Conservation (phyloP, 2,797 vertebrate genomes). For the Setipinna tenuifilis region DNA sequence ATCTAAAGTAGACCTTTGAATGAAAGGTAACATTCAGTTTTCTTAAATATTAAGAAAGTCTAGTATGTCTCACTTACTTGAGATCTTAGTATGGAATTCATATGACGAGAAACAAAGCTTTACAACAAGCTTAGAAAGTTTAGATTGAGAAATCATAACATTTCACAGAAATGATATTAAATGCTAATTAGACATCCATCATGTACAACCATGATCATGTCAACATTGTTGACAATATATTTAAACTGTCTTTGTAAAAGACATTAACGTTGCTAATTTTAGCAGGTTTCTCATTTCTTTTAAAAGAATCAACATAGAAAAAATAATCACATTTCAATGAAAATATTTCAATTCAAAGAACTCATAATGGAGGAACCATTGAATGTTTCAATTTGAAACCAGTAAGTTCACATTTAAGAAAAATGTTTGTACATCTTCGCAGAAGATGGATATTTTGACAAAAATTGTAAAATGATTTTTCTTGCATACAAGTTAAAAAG, state of each 20-base stretch:
- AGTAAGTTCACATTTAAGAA: not conserved
- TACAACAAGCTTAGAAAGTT: not conserved
- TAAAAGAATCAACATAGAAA: not conserved
- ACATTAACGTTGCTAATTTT: not conserved
- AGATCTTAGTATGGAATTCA: not conserved
- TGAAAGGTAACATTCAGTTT: not conserved
- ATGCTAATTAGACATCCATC: not conserved
- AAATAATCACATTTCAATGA: not conserved
- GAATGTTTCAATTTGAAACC: not conserved
- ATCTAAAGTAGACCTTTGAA: not conserved
- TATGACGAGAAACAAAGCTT: not conserved
- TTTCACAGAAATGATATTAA: not conserved
- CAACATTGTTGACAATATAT: not conserved
- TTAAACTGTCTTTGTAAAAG: not conserved
- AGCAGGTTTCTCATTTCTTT: not conserved
- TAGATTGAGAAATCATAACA: not conserved
- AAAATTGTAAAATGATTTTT: not conserved
- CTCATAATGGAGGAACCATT: not conserved
- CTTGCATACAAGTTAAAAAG: not conserved
- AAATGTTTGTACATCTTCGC: not conserved
- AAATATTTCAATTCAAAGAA: not conserved
- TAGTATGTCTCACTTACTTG: not conserved
- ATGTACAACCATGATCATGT: not conserved
- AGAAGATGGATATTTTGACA: not conserved
- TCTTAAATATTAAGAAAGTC: conserved; percentile 15